Evolutionary conservation across 2,888 invertebrate species (phyloP).

Genomic region (Steromphala cineraria): DNA sequence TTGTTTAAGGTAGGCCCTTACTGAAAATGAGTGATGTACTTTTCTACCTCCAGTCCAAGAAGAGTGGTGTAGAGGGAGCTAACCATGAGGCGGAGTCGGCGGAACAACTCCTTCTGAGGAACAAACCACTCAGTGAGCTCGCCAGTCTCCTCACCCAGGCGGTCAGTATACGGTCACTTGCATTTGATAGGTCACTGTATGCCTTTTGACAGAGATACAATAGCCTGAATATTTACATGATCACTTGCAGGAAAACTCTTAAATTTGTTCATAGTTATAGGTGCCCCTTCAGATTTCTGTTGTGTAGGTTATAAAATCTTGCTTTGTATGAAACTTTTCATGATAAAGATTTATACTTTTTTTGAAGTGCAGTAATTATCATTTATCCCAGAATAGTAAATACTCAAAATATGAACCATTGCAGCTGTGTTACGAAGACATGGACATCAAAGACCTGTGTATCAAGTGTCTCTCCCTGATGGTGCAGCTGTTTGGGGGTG

Average conservation of each 20-base stretch:
- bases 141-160: slow-evolving; percentile 69
- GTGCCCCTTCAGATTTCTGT: too few relatives aligned
- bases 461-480: slow-evolving; percentile 72
- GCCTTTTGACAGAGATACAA: too few relatives aligned
- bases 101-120: slow-evolving; percentile 69
- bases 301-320: too few relatives aligned
- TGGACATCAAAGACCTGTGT: slow-evolving; percentile 71
- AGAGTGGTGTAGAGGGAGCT: slow-evolving; percentile 62
- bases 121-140: slow-evolving; percentile 72
- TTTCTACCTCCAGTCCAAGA: slow-evolving; percentile 62
- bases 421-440: slow-evolving; percentile 72
- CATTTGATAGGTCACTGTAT: too few relatives aligned
- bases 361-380: not conserved
- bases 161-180: slow-evolving; percentile 53
- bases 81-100: slow-evolving; percentile 71
- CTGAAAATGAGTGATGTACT: too few relatives aligned
- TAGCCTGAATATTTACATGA: too few relatives aligned
- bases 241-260: too few relatives aligned
- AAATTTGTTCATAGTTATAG: too few relatives aligned
- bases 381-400: not conserved
- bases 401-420: slow-evolving; percentile 5
- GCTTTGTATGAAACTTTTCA: too few relatives aligned
- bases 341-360: too few relatives aligned
- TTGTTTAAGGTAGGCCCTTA: too few relatives aligned
- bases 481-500: slow-evolving; percentile 76